Conservation (phyloP, 2,797 vertebrate genomes). For the Tapirus indicus region DNA sequence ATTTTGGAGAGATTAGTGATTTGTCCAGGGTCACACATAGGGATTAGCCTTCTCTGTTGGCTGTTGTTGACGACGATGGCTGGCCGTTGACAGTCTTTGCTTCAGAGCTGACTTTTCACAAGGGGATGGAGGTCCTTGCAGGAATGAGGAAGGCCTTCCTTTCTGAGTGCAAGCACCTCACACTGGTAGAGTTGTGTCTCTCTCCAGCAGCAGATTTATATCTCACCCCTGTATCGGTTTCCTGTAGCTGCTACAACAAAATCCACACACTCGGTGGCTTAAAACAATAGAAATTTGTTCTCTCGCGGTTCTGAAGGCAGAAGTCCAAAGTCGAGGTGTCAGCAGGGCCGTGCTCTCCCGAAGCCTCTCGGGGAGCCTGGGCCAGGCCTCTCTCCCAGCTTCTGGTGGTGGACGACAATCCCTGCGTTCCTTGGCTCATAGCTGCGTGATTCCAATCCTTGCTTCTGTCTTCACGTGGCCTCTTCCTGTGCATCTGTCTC, state of each 20-base stretch:
- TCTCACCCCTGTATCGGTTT: not conserved
- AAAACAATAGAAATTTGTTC: not conserved
- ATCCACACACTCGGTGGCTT: fast-evolving
- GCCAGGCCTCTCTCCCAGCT: no score
- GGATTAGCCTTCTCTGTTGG: fast-evolving
- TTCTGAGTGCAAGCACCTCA: not conserved
- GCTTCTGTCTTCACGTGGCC: not conserved
- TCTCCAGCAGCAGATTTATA: not conserved
- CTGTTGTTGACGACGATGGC: fast-evolving
- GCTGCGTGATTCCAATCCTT: fast-evolving
- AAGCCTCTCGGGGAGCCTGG: no score
- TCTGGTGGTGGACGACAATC: not conserved
- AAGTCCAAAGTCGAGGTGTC: not conserved
- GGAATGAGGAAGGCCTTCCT: fast-evolving
- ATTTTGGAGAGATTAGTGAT: fast-evolving
- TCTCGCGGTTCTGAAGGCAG: no score
- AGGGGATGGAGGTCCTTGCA: not conserved
- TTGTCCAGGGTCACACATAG: fast-evolving
- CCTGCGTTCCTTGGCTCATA: no score
- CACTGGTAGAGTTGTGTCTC: not conserved
- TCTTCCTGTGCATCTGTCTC: not conserved
- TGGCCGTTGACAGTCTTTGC: not conserved
- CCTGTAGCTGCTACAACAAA: no score
- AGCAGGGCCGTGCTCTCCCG: no score
- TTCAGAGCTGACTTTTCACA: no score